Base-by-base conservation (phyloP, 2,888 invertebrate species). In the Hypena proboscidalis region DNA sequence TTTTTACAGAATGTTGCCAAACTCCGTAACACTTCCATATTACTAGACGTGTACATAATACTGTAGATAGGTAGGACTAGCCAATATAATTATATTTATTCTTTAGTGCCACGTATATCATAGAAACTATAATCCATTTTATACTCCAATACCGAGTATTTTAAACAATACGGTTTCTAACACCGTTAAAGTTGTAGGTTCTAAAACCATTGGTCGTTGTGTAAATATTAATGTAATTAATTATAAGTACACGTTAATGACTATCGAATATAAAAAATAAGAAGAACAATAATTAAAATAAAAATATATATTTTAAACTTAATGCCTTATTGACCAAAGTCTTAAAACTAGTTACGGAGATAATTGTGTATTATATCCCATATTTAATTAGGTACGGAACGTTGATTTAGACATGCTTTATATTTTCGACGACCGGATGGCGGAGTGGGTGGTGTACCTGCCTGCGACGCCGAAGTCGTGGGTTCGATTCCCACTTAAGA, bases 311-410 rank as follows among this genome's bases (percentile, higher is more conserved):
- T 88, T 89, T 89, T 88, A 87, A 90, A 90, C 88, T 90, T 90
- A 89, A 89, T 90, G 90, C 90, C 90, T 90, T 90, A 90, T 89
- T 90, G 90, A 90, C 90, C 90, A 90, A 90, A 90, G 90, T 90
- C 90, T 89, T 86, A 88, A 89, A 89, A 89, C 90, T 90, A 90
- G 88, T 87, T 87, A 83, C 74, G 84, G 87, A 82, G 85, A 70
- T 78, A 74, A 82, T 82, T 78, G 75, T 74, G 67, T 74, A 74
- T 84, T 80, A 82, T 83, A 77, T 83, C 84, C 83, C 70, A 77
- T 80, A 79, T 83, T 76, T 82, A 62, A 63, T 63, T 66, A 65
- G 74, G 68, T 74, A n/a, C n/a, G n/a, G n/a, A n/a, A n/a, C n/a
- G n/a, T n/a, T n/a, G n/a, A n/a, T n/a, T n/a, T n/a, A n/a, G n/a